Percentiles rank a stretch among this genome's conserved stretches.
These are phyloP conservation scores for Saxidomus purpurata DNA, from an alignment of 1,140 invertebrate genomes.

Conservation along the genomic window DNA sequence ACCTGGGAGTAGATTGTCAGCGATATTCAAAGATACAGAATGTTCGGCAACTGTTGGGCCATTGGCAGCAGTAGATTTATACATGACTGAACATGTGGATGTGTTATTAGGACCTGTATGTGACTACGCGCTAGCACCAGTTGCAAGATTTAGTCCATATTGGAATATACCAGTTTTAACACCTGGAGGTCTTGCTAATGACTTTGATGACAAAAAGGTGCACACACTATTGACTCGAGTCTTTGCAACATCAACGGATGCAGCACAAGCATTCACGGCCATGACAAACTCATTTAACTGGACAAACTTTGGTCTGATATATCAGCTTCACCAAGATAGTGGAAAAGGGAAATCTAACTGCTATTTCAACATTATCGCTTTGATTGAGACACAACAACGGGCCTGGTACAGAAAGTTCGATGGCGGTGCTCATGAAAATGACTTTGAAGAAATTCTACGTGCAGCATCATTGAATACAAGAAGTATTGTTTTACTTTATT, in stretches of 20 bases:
- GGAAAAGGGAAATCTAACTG: not conserved
- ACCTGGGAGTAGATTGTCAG: constrained; percentile 63
- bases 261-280: not conserved
- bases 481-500: no score
- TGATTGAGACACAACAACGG: no score
- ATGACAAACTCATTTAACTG: not conserved
- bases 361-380: no score
- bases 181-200: not conserved
- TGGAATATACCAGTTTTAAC: constrained; percentile 92
- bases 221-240: not conserved
- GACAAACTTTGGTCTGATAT: not conserved
- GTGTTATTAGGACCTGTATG: constrained; percentile 96
- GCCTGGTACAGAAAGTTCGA: no score
- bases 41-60: constrained; percentile 79
- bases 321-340: not conserved
- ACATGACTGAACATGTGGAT: constrained; percentile 87
- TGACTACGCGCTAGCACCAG: constrained; percentile 96
- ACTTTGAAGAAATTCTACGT: not conserved
- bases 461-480: not conserved
- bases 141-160: constrained; percentile 93
- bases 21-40: constrained; percentile 73
- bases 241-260: not conserved
- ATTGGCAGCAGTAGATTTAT: constrained; percentile 80
- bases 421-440: not conserved
- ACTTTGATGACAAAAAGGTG: constrained; percentile 4